phyloP scores from a whole-genome alignment of 2,797 vertebrate genomes.

The Eulemur rubriventer region DNA sequence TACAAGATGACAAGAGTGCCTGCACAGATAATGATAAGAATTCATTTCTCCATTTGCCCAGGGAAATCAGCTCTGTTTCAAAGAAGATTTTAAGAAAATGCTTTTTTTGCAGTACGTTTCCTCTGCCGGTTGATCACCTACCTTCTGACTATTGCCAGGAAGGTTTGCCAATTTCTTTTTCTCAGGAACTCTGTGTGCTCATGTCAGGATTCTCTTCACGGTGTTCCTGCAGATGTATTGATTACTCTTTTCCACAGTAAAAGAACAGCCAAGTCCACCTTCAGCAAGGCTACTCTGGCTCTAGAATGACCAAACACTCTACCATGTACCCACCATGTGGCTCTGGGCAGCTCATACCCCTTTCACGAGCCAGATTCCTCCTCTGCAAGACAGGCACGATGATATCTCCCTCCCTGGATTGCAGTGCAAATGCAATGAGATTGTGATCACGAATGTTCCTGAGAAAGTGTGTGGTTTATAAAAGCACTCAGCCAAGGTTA shows the following conservation, averaged over 20 bases:
- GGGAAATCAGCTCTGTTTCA: slow-evolving; percentile 68
- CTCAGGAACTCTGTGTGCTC: slow-evolving; percentile 2
- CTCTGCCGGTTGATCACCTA: not conserved
- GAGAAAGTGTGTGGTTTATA: not conserved
- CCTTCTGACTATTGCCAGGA: not conserved
- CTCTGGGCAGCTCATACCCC: not conserved
- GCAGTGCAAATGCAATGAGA: accelerated
- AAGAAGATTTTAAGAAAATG: slow-evolving; percentile 4
- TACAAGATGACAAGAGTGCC: slow-evolving; percentile 54
- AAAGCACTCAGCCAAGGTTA: accelerated
- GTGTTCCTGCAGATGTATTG: not conserved
- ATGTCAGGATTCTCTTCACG: not conserved
- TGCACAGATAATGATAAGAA: slow-evolving; percentile 68
- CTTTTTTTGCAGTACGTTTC: not conserved
- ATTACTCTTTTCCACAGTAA: not conserved
- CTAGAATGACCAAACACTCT: not conserved
- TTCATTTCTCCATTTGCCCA: slow-evolving; percentile 53
- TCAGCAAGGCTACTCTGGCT: not conserved
- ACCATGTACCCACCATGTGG: not conserved
- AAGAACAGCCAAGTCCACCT: not conserved
- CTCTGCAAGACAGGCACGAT: not conserved
- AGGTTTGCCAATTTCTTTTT: slow-evolving; percentile 42
- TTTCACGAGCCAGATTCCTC: not conserved
- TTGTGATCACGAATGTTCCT: not conserved
- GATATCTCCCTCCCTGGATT: too few relatives aligned